These are phyloP conservation scores for Terrapene triunguis DNA, from an alignment of 2,113 vertebrate genomes.

Conservation along the genomic window DNA sequence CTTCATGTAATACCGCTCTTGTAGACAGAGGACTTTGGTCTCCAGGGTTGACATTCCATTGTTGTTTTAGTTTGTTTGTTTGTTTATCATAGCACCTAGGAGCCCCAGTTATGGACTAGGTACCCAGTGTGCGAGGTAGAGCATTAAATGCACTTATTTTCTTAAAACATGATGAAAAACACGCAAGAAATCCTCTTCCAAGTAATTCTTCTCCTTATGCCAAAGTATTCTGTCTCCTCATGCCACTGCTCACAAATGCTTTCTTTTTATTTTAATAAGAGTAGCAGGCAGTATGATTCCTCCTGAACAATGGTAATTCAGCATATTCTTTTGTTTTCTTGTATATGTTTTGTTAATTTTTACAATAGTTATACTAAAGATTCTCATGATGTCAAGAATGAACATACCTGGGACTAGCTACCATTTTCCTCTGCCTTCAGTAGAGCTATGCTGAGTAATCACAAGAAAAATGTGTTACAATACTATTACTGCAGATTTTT, in stretches of 20 bases:
- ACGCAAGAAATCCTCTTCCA: not conserved
- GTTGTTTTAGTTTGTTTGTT: not conserved
- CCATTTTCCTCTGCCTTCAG: not conserved
- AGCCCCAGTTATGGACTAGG: not conserved
- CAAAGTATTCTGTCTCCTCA: not conserved
- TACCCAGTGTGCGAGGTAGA: not conserved
- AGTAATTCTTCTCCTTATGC: not conserved
- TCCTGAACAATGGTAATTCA: not conserved
- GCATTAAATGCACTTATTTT: not conserved
- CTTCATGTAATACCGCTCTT: not conserved
- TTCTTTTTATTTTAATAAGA: rapidly evolving
- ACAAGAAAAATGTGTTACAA: not conserved
- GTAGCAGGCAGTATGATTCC: conserved; percentile 13
- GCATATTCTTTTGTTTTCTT: not conserved
- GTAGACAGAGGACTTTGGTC: not conserved
- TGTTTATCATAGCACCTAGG: not conserved
- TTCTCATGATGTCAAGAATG: not conserved
- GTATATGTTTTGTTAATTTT: not conserved
- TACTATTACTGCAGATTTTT: not conserved
- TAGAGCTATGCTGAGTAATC: not conserved
- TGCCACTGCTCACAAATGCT: not conserved
- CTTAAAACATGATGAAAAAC: not conserved
- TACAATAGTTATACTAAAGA: not conserved
- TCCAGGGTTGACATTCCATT: not conserved
- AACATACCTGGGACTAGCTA: not conserved